Percentiles rank a stretch among this genome's conserved stretches.
Evolutionary conservation across 2,797 vertebrate genomes (phyloP).

Genomic region (Carapus acus): DNA sequence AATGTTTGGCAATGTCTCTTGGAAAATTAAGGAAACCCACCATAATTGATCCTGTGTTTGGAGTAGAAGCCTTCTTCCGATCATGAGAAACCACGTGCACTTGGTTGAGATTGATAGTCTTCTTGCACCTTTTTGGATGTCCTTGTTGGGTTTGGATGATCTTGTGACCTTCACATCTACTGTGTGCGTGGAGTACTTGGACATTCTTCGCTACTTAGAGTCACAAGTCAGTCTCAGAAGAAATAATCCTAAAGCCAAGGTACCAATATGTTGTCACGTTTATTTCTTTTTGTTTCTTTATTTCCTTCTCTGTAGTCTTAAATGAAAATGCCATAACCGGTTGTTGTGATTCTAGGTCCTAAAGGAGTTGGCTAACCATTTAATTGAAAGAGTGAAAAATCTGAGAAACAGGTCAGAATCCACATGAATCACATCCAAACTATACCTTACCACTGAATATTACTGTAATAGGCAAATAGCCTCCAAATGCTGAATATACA

Average conservation of each 20-base stretch:
- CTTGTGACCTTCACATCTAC: neutral
- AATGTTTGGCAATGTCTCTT: too few relatives aligned
- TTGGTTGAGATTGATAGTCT: constrained; percentile 18
- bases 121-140: constrained; percentile 33
- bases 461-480: too few relatives aligned
- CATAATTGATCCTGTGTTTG: neutral
- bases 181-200: constrained; percentile 18
- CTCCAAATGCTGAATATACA: too few relatives aligned
- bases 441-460: too few relatives aligned
- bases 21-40: too few relatives aligned
- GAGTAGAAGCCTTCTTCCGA: rapidly evolving
- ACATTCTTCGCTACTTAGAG: constrained; percentile 17
- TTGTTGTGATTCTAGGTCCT: constrained; percentile 17
- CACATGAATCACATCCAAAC: neutral
- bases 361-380: neutral
- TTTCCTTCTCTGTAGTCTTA: neutral
- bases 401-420: constrained; percentile 19
- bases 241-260: neutral
- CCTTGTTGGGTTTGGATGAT: constrained; percentile 19
- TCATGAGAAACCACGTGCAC: constrained; percentile 21
- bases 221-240: neutral
- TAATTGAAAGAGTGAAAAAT: neutral
- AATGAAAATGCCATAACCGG: neutral
- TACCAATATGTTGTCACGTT: neutral
- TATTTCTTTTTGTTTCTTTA: neutral